A percentile compares a stretch with the other conserved stretches of the same genome.
These are phyloP conservation scores for Pogonocichla stellata DNA, from an alignment of 2,113 vertebrate genomes.

Conservation along the genomic window DNA sequence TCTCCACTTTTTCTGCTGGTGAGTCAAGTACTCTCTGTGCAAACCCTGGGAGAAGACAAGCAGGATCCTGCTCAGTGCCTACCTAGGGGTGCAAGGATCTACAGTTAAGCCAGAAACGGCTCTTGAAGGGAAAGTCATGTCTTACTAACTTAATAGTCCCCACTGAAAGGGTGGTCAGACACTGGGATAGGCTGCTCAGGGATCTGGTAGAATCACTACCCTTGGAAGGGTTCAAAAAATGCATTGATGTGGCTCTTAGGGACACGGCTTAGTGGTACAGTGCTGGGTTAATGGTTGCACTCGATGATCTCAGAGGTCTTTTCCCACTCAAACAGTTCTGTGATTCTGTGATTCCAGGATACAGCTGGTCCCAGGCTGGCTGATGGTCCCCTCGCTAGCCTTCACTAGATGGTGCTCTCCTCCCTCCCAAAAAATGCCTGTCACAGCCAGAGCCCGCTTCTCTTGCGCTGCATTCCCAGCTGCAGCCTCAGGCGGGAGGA, in stretches of 20 bases:
- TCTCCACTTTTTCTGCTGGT: background rate
- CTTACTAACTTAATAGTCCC: background rate
- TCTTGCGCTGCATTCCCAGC: background rate
- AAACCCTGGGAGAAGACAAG: background rate
- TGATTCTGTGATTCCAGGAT: background rate
- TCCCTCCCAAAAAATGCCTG: background rate
- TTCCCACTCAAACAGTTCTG: background rate
- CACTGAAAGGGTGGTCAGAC: background rate
- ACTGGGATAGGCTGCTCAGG: background rate
- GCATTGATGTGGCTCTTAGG: rapidly evolving
- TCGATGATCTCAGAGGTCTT: background rate
- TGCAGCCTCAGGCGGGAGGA: background rate
- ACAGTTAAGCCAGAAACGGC: background rate
- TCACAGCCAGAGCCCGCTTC: rapidly evolving
- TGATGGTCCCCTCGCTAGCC: background rate
- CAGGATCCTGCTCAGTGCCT: background rate
- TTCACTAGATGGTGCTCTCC: slow-evolving; percentile 56
- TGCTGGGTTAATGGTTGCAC: background rate
- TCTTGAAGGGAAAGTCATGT: background rate
- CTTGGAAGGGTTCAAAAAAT: background rate
- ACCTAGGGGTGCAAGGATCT: background rate
- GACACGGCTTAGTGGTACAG: background rate
- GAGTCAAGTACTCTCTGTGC: background rate
- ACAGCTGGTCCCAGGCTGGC: background rate
- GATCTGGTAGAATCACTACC: background rate